Conservation (phyloP, 2,797 vertebrate genomes). For the Gouania willdenowi region DNA sequence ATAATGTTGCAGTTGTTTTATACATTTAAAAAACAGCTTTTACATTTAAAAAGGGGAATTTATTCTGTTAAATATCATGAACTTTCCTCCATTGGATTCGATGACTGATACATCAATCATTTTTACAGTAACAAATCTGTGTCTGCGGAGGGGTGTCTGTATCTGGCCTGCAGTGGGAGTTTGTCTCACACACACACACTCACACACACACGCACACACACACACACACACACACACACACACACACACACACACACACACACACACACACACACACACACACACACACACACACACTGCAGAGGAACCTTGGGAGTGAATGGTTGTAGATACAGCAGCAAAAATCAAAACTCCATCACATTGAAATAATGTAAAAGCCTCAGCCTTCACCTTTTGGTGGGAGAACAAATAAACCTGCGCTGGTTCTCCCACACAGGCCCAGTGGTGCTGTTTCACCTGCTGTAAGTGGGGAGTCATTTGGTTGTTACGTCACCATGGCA, state of each 20-base stretch:
- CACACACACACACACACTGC: too few species aligned
- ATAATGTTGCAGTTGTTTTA: too few species aligned
- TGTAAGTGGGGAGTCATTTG: conserved; percentile 38
- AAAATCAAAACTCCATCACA: too few species aligned
- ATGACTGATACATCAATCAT: not conserved
- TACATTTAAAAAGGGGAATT: too few species aligned
- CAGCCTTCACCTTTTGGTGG: not conserved
- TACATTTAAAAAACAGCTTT: too few species aligned
- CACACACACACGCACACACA: not conserved
- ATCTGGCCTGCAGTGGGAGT: conserved; percentile 1
- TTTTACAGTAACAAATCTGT: not conserved
- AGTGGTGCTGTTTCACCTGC: conserved; percentile 33
- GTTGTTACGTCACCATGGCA: conserved; percentile 61
- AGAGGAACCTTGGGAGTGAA: too few species aligned
- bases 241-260: too few species aligned
- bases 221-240: too few species aligned
- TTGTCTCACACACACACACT: conserved; percentile 2
- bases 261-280: too few species aligned
- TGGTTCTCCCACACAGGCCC: conserved; percentile 10
- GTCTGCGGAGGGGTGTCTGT: conserved; percentile 22
- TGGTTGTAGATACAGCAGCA: too few species aligned
- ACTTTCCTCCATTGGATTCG: not conserved
- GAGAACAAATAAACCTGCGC: not conserved
- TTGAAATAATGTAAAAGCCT: too few species aligned
- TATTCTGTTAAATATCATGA: too few species aligned